These are phyloP conservation scores for Eupithecia abbreviata DNA, from an alignment of 2,888 invertebrate genomes.

Conservation along the genomic window DNA sequence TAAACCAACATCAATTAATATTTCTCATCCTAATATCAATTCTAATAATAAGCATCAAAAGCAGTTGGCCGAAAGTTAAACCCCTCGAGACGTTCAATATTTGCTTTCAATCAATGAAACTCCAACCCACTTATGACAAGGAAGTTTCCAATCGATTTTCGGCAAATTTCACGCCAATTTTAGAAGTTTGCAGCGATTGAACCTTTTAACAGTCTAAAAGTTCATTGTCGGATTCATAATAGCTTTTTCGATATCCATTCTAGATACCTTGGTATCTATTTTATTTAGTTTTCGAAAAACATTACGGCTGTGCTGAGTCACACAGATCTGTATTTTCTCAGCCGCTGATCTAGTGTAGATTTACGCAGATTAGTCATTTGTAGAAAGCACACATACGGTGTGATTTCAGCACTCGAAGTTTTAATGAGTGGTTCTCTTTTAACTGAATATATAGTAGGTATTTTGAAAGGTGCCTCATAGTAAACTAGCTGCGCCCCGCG, in stretches of 20 bases:
- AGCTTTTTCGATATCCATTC: background rate
- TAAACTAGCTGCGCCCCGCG: too few relatives aligned
- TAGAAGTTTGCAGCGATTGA: background rate
- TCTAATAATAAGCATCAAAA: background rate
- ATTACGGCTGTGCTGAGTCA: too few relatives aligned
- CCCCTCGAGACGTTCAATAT: slow-evolving; percentile 25
- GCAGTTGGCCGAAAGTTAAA: background rate
- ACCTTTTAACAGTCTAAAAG: slow-evolving; percentile 2
- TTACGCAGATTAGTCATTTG: too few relatives aligned
- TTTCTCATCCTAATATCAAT: background rate
- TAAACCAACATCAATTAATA: background rate
- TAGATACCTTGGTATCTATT: background rate
- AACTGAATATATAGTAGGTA: background rate
- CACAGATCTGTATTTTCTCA: too few relatives aligned
- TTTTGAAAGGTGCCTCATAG: too few relatives aligned
- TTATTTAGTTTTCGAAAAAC: background rate
- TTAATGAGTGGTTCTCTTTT: background rate
- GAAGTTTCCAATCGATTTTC: slow-evolving; percentile 27
- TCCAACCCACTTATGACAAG: slow-evolving; percentile 19
- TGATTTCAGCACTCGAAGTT: too few relatives aligned
- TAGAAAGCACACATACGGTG: too few relatives aligned
- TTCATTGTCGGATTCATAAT: background rate
- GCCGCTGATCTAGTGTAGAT: too few relatives aligned
- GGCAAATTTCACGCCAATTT: slow-evolving; percentile 18
- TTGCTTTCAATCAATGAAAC: slow-evolving; percentile 38